These are phyloP conservation scores for Etia nguti DNA, from an alignment of 2,113 vertebrate genomes.

Conservation along the genomic window DNA sequence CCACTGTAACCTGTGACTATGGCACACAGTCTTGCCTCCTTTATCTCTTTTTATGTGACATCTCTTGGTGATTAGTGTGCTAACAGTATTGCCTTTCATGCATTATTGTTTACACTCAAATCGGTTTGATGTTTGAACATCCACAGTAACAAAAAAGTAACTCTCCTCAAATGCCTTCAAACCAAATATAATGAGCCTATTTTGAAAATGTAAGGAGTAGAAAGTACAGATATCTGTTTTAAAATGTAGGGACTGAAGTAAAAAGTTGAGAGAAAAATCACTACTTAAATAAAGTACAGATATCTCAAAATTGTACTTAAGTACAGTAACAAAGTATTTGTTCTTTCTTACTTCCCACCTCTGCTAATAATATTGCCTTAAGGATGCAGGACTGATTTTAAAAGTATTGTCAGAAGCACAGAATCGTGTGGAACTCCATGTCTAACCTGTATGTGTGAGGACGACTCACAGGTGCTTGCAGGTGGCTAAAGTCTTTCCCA, in stretches of 20 bases:
- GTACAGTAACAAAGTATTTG: not conserved
- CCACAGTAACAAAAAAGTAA: not conserved
- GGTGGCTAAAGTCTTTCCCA: not conserved
- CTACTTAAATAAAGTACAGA: not conserved
- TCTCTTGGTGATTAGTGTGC: not conserved
- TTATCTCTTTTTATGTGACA: accelerated
- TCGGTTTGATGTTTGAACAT: not conserved
- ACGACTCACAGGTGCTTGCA: not conserved
- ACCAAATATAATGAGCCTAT: not conserved
- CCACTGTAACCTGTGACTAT: not conserved
- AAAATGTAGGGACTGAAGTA: not conserved
- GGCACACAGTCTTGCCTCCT: not conserved
- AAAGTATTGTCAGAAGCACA: not conserved
- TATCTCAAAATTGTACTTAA: not conserved
- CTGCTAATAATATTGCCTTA: not conserved
- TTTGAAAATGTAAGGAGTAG: not conserved
- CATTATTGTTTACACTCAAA: not conserved
- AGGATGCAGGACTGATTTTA: not conserved
- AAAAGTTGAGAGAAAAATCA: no score
- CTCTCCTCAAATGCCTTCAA: accelerated
- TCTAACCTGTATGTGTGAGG: not conserved
- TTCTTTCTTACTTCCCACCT: not conserved
- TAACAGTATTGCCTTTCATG: not conserved
- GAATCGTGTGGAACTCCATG: not conserved
- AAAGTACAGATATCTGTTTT: not conserved